Evolutionary conservation across 2,797 vertebrate species (phyloP).

Genomic region (Parotocinclus haroldoi): DNA sequence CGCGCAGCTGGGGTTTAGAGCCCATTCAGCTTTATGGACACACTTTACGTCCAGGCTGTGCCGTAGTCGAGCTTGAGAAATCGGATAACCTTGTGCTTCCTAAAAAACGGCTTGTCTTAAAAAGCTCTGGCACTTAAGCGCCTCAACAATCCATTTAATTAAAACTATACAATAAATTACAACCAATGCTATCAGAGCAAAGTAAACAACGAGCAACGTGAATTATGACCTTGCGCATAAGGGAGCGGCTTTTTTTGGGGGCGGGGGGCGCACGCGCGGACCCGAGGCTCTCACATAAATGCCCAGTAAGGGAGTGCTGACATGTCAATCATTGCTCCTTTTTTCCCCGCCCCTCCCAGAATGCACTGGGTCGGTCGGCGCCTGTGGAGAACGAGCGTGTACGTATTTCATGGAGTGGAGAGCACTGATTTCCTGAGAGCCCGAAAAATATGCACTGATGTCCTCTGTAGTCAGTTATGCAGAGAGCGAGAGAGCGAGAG

Average conservation of each 20-base stretch:
- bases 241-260: slow-evolving; percentile 53
- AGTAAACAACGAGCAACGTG: slow-evolving; percentile 54
- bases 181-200: slow-evolving; percentile 57
- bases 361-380: slow-evolving; percentile 26
- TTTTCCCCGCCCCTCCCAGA: slow-evolving; percentile 15
- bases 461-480: slow-evolving; percentile 4
- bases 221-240: slow-evolving; percentile 65
- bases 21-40: slow-evolving; percentile 56
- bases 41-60: slow-evolving; percentile 51
- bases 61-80: slow-evolving; percentile 48
- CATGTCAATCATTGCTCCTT: slow-evolving; percentile 55
- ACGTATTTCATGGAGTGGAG: slow-evolving; percentile 51
- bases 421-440: slow-evolving; percentile 27
- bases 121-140: slow-evolving; percentile 59
- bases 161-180: slow-evolving; percentile 75
- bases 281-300: slow-evolving; percentile 57
- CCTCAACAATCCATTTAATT: slow-evolving; percentile 70
- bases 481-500: neutral
- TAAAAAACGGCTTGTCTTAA: slow-evolving; percentile 59
- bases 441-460: slow-evolving; percentile 5
- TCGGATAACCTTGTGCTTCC: slow-evolving; percentile 55
- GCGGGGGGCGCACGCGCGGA: no score
- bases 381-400: slow-evolving; percentile 28
- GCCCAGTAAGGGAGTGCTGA: slow-evolving; percentile 50
- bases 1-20: slow-evolving; percentile 52